phyloP scores from a whole-genome alignment of 2,888 invertebrate genomes.

The Caenorhabditis sp. region DNA sequence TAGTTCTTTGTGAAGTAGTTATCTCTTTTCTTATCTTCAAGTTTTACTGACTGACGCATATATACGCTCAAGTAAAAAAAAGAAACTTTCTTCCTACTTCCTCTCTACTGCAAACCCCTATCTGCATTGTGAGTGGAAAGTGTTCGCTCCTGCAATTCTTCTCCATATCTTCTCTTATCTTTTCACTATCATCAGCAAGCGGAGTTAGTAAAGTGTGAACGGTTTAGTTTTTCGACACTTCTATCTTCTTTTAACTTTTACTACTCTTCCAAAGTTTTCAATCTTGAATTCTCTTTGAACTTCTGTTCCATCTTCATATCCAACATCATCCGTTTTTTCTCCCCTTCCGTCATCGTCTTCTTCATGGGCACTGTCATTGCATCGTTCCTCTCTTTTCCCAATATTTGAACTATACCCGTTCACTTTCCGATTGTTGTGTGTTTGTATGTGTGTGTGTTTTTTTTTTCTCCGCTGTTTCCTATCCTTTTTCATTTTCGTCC shows the following conservation, averaged over 20 bases:
- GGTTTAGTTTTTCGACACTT: conserved; percentile 22
- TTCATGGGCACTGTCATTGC: conserved; percentile 10
- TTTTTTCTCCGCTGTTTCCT: conserved; percentile 1
- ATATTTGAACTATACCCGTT: conserved; percentile 69
- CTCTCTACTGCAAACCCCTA: conserved; percentile 48
- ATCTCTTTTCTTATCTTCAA: conserved; percentile 51
- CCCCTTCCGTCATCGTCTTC: neutral
- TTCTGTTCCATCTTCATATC: conserved; percentile 10
- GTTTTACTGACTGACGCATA: conserved; percentile 55
- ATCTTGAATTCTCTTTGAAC: neutral
- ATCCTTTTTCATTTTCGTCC: conserved; percentile 22
- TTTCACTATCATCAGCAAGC: conserved; percentile 25
- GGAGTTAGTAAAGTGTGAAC: conserved; percentile 60
- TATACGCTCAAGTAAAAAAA: conserved; percentile 45
- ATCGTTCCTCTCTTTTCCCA: conserved; percentile 50
- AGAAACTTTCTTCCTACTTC: conserved; percentile 27
- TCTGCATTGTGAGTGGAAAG: conserved; percentile 39
- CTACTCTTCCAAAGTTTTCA: conserved; percentile 1
- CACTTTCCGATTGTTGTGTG: conserved; percentile 65
- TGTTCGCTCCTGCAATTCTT: conserved; percentile 37
- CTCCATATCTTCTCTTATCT: conserved; percentile 29
- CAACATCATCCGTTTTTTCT: conserved; percentile 1
- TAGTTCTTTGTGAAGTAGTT: conserved; percentile 22
- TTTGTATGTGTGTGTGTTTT: conserved; percentile 48
- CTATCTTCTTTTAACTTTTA: neutral